Percentiles rank a stretch among this genome's conserved stretches.
Evolutionary conservation across 2,888 invertebrate genomes (phyloP).

Genomic region (Epicampocera succincta): DNA sequence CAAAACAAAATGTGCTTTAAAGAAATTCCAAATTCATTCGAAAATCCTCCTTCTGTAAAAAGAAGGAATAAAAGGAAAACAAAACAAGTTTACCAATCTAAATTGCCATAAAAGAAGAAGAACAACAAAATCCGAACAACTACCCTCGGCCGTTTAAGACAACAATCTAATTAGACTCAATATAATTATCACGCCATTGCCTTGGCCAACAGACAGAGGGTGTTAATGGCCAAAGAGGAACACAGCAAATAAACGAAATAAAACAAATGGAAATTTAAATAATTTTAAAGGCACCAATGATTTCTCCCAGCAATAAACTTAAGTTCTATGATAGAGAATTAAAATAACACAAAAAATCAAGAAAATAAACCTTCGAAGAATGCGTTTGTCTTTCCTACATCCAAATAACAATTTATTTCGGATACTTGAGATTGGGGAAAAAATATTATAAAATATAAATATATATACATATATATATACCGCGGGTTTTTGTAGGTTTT

Average conservation of each 20-base stretch:
- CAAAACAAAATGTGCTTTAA: slow-evolving; percentile 30
- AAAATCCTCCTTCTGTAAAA: not conserved
- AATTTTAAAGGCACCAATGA: slow-evolving; percentile 21
- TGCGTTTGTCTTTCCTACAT: no score
- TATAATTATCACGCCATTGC: slow-evolving; percentile 75
- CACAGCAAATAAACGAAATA: not conserved
- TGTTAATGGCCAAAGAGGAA: slow-evolving; percentile 24
- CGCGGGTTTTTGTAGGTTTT: no score
- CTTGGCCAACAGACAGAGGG: slow-evolving; percentile 30
- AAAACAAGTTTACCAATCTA: slow-evolving; percentile 24
- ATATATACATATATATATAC: no score
- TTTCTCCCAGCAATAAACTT: not conserved
- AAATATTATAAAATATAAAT: no score
- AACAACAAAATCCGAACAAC: slow-evolving; percentile 12
- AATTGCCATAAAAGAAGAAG: slow-evolving; percentile 61
- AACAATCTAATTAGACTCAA: slow-evolving; percentile 78
- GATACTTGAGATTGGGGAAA: no score
- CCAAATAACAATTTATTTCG: no score
- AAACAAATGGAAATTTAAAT: slow-evolving; percentile 33
- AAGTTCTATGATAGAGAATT: not conserved
- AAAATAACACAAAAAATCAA: not conserved
- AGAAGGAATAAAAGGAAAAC: not conserved
- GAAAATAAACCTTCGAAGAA: no score
- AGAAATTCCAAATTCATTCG: slow-evolving; percentile 30
- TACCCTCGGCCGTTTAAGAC: slow-evolving; percentile 43